Evolutionary conservation across 2,888 invertebrate species (phyloP).

Genomic region (Thecophora atra): DNA sequence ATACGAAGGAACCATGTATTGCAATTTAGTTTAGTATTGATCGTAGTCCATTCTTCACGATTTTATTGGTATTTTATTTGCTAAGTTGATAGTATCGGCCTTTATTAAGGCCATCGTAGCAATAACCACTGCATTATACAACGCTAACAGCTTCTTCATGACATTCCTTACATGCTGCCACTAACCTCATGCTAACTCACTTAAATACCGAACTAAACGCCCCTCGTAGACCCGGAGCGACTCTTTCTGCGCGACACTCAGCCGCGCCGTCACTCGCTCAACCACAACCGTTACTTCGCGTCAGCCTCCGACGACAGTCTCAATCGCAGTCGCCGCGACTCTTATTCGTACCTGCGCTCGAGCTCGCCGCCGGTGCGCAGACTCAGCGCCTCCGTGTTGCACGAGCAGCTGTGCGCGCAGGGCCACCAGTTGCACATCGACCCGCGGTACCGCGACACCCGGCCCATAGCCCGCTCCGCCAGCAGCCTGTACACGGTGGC

Average conservation of each 20-base stretch:
- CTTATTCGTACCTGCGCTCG: slow-evolving; percentile 51
- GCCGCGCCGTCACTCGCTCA: slow-evolving; percentile 52
- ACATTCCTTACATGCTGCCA: slow-evolving; percentile 55
- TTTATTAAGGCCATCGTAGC: not conserved
- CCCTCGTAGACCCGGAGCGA: slow-evolving; percentile 43
- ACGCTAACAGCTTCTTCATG: slow-evolving; percentile 38
- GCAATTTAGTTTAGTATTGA: too few species aligned
- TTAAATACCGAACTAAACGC: slow-evolving; percentile 30
- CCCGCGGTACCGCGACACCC: slow-evolving; percentile 64
- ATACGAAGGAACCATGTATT: too few species aligned
- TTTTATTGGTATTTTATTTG: slow-evolving; percentile 2
- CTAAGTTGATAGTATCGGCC: not conserved
- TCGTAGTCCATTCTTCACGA: not conserved
- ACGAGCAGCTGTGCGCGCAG: slow-evolving; percentile 62
- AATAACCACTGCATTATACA: slow-evolving; percentile 10
- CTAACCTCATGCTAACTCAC: slow-evolving; percentile 33
- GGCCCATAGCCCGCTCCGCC: slow-evolving; percentile 62
- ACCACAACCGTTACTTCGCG: slow-evolving; percentile 54
- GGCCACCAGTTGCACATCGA: slow-evolving; percentile 64
- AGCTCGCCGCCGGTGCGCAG: slow-evolving; percentile 57
- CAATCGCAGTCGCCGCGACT: slow-evolving; percentile 59
- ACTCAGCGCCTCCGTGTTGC: slow-evolving; percentile 61
- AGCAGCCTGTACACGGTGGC: slow-evolving; percentile 58
- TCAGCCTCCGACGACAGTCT: slow-evolving; percentile 65
- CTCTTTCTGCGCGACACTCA: slow-evolving; percentile 10